Conservation (phyloP, 2,113 vertebrate genomes). For the Vanacampus margaritifer region DNA sequence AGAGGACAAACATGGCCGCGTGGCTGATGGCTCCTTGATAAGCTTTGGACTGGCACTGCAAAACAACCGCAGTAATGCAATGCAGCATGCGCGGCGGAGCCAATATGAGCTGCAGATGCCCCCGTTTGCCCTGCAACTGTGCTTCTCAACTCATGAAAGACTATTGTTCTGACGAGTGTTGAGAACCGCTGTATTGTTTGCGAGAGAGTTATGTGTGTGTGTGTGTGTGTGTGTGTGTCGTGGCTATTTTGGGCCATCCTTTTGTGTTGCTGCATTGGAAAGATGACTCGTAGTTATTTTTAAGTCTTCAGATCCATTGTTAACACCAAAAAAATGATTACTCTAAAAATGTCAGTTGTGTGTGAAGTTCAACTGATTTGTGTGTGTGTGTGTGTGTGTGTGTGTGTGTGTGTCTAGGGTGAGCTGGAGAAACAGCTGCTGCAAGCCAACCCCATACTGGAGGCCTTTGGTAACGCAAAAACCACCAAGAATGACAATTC, state of each 20-base stretch:
- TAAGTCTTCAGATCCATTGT: constrained; percentile 10
- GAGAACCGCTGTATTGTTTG: constrained; percentile 47
- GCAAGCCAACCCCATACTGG: constrained; percentile 88
- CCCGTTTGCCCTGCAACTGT: constrained; percentile 14
- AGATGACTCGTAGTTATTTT: constrained; percentile 25
- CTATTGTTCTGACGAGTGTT: constrained; percentile 24
- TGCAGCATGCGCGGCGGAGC: constrained; percentile 35
- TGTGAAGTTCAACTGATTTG: constrained; percentile 26
- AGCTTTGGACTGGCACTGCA: constrained; percentile 34
- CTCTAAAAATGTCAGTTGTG: not conserved
- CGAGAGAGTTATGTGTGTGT: constrained; percentile 12
- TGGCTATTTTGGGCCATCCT: constrained; percentile 27
- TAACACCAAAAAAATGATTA: constrained; percentile 3
- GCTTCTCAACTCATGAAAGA: constrained; percentile 40
- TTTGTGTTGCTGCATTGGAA: constrained; percentile 27
- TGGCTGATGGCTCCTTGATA: not conserved
- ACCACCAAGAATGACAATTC: constrained; percentile 91
- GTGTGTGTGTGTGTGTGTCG: constrained; percentile 6
- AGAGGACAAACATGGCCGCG: not conserved
- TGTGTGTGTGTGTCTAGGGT: constrained; percentile 66
- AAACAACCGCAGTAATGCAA: constrained; percentile 34
- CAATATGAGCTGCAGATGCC: constrained; percentile 25
- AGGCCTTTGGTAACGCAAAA: constrained; percentile 90
- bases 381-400: not conserved
- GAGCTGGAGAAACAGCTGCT: constrained; percentile 88